Evolutionary conservation across 2,797 vertebrate species (phyloP).

Genomic region (Lutjanus argentimaculatus): DNA sequence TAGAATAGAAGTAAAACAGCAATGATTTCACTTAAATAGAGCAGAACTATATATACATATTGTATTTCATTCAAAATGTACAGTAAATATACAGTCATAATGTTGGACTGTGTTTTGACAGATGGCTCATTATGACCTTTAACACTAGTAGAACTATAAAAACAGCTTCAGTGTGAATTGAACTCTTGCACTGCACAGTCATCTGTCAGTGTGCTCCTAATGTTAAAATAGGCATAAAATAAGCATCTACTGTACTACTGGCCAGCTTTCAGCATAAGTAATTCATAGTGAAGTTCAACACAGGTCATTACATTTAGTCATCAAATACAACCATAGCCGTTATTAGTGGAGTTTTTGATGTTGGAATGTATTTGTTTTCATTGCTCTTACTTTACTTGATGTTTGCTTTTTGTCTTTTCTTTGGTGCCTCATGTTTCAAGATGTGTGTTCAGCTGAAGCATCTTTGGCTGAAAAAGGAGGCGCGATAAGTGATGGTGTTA

Average conservation of each 20-base stretch:
- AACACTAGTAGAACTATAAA: slow-evolving; percentile 43
- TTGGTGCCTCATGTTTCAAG: slow-evolving; percentile 69
- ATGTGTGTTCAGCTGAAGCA: slow-evolving; percentile 39
- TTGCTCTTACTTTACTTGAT: slow-evolving; percentile 52
- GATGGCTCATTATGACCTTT: slow-evolving; percentile 23
- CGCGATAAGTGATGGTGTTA: slow-evolving; percentile 50
- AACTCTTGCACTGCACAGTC: slow-evolving; percentile 66
- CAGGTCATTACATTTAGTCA: slow-evolving; percentile 59
- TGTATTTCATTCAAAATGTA: slow-evolving; percentile 57
- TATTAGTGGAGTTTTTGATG: slow-evolving; percentile 69
- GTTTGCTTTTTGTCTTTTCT: slow-evolving; percentile 60
- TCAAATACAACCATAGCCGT: slow-evolving; percentile 39
- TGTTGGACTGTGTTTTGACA: slow-evolving; percentile 46
- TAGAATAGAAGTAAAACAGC: slow-evolving; percentile 53
- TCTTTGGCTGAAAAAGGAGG: slow-evolving; percentile 50
- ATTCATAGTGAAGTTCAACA: slow-evolving; percentile 60
- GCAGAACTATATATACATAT: slow-evolving; percentile 39
- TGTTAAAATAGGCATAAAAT: slow-evolving; percentile 56
- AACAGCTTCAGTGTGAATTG: slow-evolving; percentile 55
- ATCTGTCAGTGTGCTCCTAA: slow-evolving; percentile 63
- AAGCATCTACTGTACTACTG: slow-evolving; percentile 48
- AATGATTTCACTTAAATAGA: slow-evolving; percentile 30
- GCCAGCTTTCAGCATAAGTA: slow-evolving; percentile 59
- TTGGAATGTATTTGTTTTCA: slow-evolving; percentile 76
- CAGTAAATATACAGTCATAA: slow-evolving; percentile 44